A percentile compares a stretch with the other conserved stretches of the same genome.
phyloP scores from a whole-genome alignment of 1,140 invertebrate genomes.

The Drosophila busckii region DNA sequence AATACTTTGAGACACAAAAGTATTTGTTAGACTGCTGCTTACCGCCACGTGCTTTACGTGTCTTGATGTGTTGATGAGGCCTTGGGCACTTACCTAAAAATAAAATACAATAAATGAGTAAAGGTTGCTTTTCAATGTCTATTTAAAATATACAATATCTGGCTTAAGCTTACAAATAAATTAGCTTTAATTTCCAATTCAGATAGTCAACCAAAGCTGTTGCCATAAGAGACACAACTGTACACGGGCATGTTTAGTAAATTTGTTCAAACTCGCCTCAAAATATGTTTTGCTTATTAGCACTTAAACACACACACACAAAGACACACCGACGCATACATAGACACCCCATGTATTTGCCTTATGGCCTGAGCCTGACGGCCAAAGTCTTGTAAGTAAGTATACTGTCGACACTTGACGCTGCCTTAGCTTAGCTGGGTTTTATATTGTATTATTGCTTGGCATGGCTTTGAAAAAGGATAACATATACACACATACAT shows the following conservation, averaged over 20 bases:
- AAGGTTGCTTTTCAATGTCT: neutral
- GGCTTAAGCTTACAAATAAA: too few species aligned
- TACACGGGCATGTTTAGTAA: too few species aligned
- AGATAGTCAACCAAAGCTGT: too few species aligned
- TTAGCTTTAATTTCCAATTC: too few species aligned
- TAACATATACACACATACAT: too few species aligned
- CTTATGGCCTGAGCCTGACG: conserved; percentile 3
- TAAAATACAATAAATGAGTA: conserved; percentile 8
- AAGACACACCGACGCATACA: too few species aligned
- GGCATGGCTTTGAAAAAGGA: conserved; percentile 67
- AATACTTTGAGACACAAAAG: conserved; percentile 5
- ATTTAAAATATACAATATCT: conserved; percentile 36
- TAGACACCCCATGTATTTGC: too few species aligned
- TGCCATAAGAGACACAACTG: neutral
- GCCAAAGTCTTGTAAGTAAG: conserved; percentile 10
- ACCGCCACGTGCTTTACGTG: conserved; percentile 58
- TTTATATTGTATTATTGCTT: conserved; percentile 61
- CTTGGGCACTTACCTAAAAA: conserved; percentile 60
- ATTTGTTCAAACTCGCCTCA: too few species aligned
- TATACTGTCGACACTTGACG: conserved; percentile 58
- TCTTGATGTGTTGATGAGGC: conserved; percentile 50
- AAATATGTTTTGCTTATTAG: conserved; percentile 31
- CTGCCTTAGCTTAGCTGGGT: conserved; percentile 27
- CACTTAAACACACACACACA: conserved; percentile 18
- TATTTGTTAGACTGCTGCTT: conserved; percentile 50